Conservation (phyloP, 2,888 invertebrate genomes). For the Athripsodes cinereus region DNA sequence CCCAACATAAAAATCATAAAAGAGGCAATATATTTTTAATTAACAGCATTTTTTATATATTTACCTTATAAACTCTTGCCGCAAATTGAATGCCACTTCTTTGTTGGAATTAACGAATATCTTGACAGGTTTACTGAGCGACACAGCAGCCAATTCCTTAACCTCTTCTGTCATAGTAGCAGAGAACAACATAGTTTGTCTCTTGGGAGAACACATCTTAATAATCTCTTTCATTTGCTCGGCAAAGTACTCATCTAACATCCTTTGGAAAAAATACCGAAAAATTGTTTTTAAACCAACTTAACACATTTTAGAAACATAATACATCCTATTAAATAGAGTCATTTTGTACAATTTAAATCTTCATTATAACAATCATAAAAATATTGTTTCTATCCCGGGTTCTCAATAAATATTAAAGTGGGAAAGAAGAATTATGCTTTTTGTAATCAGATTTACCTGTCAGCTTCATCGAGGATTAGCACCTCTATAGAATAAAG, state of each 20-base stretch:
- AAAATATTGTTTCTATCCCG: no score
- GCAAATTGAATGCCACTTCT: conserved; percentile 89
- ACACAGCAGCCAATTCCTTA: conserved; percentile 88
- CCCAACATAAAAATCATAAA: no score
- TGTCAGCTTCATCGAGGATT: conserved; percentile 62
- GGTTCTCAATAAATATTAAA: no score
- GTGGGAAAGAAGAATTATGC: no score
- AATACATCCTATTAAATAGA: no score
- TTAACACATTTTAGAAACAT: background rate
- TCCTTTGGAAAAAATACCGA: no score
- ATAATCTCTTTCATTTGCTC: conserved; percentile 99
- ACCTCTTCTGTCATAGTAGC: conserved; percentile 99
- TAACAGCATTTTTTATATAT: no score
- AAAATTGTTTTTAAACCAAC: background rate
- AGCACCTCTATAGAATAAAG: conserved; percentile 85
- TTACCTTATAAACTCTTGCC: conserved; percentile 90
- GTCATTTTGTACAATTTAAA: no score
- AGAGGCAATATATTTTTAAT: no score
- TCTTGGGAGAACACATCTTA: conserved; percentile 78
- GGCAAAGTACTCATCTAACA: conserved; percentile 97
- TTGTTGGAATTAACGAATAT: conserved; percentile 95
- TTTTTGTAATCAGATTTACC: no score
- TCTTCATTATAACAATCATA: no score
- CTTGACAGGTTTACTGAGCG: conserved; percentile 86
- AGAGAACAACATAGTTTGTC: conserved; percentile 96